These are phyloP conservation scores for Clarias fuscus DNA, from an alignment of 2,797 vertebrate genomes.

Conservation along the genomic window DNA sequence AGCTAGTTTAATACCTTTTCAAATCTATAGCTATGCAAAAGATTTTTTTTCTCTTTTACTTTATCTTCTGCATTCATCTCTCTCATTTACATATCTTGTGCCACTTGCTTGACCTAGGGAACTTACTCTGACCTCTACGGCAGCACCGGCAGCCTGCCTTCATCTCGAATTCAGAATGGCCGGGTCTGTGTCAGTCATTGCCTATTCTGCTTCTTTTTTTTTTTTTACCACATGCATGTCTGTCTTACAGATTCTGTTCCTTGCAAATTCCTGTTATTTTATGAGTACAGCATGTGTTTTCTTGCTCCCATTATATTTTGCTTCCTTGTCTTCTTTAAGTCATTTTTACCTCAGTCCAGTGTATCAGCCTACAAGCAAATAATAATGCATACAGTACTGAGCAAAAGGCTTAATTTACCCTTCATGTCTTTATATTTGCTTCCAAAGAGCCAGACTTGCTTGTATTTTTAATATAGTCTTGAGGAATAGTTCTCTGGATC, in stretches of 20 bases:
- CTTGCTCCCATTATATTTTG: constrained; percentile 20
- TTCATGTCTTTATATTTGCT: too few species aligned
- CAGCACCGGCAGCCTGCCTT: constrained; percentile 62
- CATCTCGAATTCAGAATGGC: constrained; percentile 72
- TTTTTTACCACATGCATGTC: background rate
- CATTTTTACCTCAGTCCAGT: background rate
- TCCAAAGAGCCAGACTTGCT: too few species aligned
- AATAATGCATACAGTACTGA: background rate
- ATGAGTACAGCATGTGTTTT: background rate
- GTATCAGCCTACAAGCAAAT: background rate
- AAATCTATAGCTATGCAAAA: background rate
- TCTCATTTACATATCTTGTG: constrained; percentile 29
- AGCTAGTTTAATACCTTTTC: background rate
- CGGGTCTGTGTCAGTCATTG: constrained; percentile 70
- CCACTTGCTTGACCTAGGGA: constrained; percentile 45
- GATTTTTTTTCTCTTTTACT: background rate
- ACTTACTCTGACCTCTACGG: constrained; percentile 66
- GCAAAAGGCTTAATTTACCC: too few species aligned
- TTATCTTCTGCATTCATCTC: background rate
- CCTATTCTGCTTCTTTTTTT: background rate
- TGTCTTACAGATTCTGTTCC: background rate
- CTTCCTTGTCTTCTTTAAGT: background rate
- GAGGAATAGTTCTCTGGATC: too few species aligned
- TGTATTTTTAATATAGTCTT: too few species aligned
- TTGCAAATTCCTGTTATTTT: constrained; percentile 9